A percentile compares a stretch with the other conserved stretches of the same genome.
Conservation (phyloP, 2,797 vertebrate genomes). For the Gobionotothen gibberifrons region DNA sequence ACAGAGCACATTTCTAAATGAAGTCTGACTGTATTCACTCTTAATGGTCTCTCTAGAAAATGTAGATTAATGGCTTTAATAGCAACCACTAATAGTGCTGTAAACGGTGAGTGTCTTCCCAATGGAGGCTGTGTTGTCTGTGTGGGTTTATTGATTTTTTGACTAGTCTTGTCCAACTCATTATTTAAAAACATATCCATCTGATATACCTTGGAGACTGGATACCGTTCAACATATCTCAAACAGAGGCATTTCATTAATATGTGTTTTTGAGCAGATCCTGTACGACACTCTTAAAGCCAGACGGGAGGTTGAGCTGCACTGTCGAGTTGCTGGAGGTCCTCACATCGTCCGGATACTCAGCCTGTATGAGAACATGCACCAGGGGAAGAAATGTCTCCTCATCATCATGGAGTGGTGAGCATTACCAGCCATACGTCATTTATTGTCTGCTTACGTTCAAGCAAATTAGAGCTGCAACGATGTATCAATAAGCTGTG, state of each 20-base stretch:
- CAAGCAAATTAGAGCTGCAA: no score
- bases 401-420: constrained; percentile 98
- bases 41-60: constrained; percentile 20
- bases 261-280: constrained; percentile 82
- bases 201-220: not conserved
- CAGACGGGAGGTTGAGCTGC: constrained; percentile 92
- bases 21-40: constrained; percentile 8
- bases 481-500: no score
- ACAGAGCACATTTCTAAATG: constrained; percentile 4
- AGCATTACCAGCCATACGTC: constrained; percentile 28
- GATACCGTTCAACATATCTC: not conserved
- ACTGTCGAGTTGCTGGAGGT: constrained; percentile 90
- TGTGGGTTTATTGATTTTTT: constrained; percentile 29
- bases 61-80: not conserved
- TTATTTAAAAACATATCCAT: not conserved
- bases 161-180: not conserved
- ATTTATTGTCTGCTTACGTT: not conserved
- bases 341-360: constrained; percentile 91
- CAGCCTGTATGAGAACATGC: constrained; percentile 93
- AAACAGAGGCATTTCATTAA: not conserved
- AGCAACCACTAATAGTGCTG: not conserved
- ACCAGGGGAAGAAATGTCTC: constrained; percentile 92
- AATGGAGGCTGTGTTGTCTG: not conserved
- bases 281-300: constrained; percentile 92
- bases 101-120: not conserved